These are phyloP conservation scores for Malacoraja senta DNA, from an alignment of 2,797 vertebrate species.

Conservation along the genomic window DNA sequence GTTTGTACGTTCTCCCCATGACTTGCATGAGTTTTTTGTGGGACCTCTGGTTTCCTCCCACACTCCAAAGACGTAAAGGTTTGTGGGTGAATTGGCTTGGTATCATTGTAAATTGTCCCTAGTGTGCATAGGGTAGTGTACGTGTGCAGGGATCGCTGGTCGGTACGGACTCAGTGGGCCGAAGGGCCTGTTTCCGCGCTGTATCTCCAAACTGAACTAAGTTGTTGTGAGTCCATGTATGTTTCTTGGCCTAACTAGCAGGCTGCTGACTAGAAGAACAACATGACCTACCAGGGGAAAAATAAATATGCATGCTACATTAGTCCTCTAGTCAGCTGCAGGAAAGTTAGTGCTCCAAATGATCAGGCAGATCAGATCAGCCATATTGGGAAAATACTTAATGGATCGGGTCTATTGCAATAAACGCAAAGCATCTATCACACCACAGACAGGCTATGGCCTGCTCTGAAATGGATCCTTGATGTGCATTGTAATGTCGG, in stretches of 20 bases:
- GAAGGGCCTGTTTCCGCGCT: too few species aligned
- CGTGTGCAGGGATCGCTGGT: too few species aligned
- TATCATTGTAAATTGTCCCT: too few species aligned
- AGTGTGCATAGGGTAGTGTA: too few species aligned
- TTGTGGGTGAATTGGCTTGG: too few species aligned
- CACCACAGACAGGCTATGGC: not conserved
- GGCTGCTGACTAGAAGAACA: not conserved
- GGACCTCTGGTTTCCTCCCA: too few species aligned
- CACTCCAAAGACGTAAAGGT: too few species aligned
- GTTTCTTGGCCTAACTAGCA: not conserved
- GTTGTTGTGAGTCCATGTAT: not conserved
- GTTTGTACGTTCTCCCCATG: too few species aligned
- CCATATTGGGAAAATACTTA: not conserved
- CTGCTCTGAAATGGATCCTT: not conserved
- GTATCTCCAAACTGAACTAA: not conserved
- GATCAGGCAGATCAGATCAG: too few species aligned
- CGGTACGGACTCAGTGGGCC: too few species aligned
- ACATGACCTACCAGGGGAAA: not conserved
- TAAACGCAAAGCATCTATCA: not conserved
- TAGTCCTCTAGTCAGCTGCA: not conserved
- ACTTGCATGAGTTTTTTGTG: too few species aligned
- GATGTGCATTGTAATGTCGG: not conserved
- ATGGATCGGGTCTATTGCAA: not conserved
- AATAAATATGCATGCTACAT: not conserved
- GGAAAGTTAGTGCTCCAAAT: not conserved